Percentiles rank a stretch among this genome's conserved stretches.
Evolutionary conservation across 2,888 invertebrate genomes (phyloP).

Genomic region (Drosophila diplacantha): DNA sequence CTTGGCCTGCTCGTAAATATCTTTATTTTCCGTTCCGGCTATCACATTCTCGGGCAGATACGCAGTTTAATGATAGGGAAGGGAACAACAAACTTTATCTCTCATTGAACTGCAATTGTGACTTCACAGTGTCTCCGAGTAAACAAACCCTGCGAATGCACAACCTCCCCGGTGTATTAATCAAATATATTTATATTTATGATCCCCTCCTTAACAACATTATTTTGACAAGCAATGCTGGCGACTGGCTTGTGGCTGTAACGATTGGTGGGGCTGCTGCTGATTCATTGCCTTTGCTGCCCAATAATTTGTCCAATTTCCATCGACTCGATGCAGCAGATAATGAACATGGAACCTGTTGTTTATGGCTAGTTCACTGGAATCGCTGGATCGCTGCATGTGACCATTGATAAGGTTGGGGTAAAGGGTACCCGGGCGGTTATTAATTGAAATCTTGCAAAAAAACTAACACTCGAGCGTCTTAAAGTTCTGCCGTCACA

Average conservation of each 20-base stretch:
- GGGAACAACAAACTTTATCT: slow-evolving; percentile 19
- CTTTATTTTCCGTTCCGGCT: slow-evolving; percentile 9
- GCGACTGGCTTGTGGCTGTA: slow-evolving; percentile 4
- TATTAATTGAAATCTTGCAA: slow-evolving; percentile 15
- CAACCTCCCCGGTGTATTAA: neutral
- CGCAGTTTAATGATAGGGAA: slow-evolving; percentile 15
- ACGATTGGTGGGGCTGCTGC: slow-evolving; percentile 9
- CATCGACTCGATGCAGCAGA: slow-evolving; percentile 18
- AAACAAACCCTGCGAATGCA: slow-evolving; percentile 20
- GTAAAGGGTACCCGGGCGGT: slow-evolving; percentile 2
- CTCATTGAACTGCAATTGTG: slow-evolving; percentile 21
- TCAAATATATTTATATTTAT: slow-evolving; percentile 16
- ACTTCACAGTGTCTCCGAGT: slow-evolving; percentile 8
- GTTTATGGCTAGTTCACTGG: slow-evolving; percentile 40
- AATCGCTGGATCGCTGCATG: slow-evolving; percentile 36
- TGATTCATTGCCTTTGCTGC: slow-evolving; percentile 24
- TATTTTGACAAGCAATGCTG: slow-evolving; percentile 14
- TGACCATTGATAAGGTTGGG: slow-evolving; percentile 41
- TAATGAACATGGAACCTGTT: slow-evolving; percentile 17
- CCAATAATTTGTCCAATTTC: slow-evolving; percentile 30
- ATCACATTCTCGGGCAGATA: slow-evolving; percentile 9
- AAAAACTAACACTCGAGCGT: slow-evolving; percentile 4
- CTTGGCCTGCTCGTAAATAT: slow-evolving; percentile 18
- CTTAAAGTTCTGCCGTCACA: slow-evolving; percentile 22
- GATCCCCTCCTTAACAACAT: slow-evolving; percentile 17